Base-by-base conservation (phyloP, 2,113 vertebrate genomes). In the Oostethus manadensis region DNA sequence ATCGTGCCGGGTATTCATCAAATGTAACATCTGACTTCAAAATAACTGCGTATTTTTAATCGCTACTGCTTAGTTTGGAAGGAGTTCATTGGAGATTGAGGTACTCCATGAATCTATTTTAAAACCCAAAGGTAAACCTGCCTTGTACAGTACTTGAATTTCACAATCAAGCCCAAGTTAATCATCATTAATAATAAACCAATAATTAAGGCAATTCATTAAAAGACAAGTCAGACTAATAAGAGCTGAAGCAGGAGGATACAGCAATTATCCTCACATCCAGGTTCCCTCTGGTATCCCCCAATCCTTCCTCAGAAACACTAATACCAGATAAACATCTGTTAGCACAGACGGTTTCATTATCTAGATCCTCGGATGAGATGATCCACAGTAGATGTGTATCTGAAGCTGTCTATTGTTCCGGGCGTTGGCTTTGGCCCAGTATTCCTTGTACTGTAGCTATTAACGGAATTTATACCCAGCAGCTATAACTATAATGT, bases 331-430 rank as follows among this genome's bases (percentile, higher is more conserved):
- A 66, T 55, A 68, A 79, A 80, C 84, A 88, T 86, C 86, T 86
- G 86, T 78, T 76, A 68, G 58, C 72, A 78, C 84, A 83, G 83
- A 76, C 86, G 83, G 60, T 73, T 83, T 77, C 59, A 64, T 82
- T 73, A 77, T 85, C 57, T 33, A n/a, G 59, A 71, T 71, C 54
- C 70, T 71, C 71, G 68, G 68, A 71, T 74, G 65, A 77, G 74
- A 70, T 50, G 54, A 70, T 79, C 63, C 78, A 66, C 53, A 53
- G 67, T 73, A 71, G 65, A 66, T 71, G 21, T 35, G 2, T 50
- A 58, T 78, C 61, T 77, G 42, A 82, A 58, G 47, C 45, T 61
- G 42, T 70, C 58, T 23, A 65, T 77, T 77, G 64, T 81, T 76
- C 50, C 58, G 60, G 35, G 14, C 70, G 26, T 54, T 64, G 64